These are phyloP conservation scores for Cathartes aura DNA, from an alignment of 2,113 vertebrate species.

Conservation along the genomic window DNA sequence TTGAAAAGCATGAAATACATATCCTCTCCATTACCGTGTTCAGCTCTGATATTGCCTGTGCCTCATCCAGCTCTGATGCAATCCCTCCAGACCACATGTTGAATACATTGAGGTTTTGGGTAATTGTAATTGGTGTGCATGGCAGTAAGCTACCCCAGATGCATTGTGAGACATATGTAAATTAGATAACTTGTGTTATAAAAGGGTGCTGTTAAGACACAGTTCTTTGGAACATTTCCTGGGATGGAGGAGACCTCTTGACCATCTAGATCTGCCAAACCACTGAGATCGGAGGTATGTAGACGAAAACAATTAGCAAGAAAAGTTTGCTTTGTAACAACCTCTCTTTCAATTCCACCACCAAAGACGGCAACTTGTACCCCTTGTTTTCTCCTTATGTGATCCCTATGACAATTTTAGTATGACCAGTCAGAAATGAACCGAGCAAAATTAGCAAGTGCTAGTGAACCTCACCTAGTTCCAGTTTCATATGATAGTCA, in stretches of 20 bases:
- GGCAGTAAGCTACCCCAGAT: not conserved
- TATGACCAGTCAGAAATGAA: not conserved
- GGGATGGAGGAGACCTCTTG: not conserved
- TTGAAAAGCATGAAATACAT: not conserved
- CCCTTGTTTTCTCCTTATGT: not conserved
- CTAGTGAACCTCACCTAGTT: not conserved
- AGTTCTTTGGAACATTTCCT: not conserved
- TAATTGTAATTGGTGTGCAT: not conserved
- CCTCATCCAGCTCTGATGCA: not conserved
- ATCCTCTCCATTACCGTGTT: not conserved
- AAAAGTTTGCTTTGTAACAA: not conserved
- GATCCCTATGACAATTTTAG: not conserved
- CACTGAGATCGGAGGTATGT: not conserved
- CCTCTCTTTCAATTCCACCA: not conserved
- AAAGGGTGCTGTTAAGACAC: fast-evolving
- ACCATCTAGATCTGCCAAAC: not conserved
- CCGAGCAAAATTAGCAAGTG: not conserved
- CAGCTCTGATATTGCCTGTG: not conserved
- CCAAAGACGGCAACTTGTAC: fast-evolving
- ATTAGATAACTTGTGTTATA: not conserved
- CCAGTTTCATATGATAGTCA: not conserved
- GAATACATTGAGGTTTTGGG: not conserved
- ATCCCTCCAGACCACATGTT: not conserved
- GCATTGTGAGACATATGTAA: not conserved
- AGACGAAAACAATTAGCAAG: not conserved